Evolutionary conservation across 2,888 invertebrate genomes (phyloP), one percentile per base, ranked within the genome.

Genomic region (Serripes groenlandicus): DNA sequence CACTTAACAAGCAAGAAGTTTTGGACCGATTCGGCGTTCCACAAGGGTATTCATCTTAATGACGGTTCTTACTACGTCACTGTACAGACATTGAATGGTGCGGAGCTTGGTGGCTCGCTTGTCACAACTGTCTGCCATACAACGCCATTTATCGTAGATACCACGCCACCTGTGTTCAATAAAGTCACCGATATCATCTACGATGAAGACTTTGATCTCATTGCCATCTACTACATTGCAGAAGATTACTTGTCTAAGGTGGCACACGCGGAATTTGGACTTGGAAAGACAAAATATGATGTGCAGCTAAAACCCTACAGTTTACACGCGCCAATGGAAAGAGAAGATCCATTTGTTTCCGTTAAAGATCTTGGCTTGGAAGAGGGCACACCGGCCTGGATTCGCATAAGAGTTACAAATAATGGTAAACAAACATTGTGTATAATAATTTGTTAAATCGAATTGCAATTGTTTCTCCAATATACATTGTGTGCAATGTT

Each of bases 1-100:
- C 86, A 88, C 68, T 72, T 91, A 7, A 82, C 82, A 11, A 86
- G 83, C 71, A 81, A 73, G 35, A 86, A 89, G 30, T 89, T 88
- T 66, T 92, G 92, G 92, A 91, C 90, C 34, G 79, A 90, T 77
- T 88, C 82, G n/a, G 90, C 88, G 11, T 87, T 88, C 58, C 85
- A 83, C 32, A 91, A 86, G 42, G 86, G 87, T 9, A 76, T 91
- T 18, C 85, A 87, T 66, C 81, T 91, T 9, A 37, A 83, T 1
- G 91, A 92, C 74, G 92, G 92, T 0, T 60, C 69, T 11, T 92
- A 92, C 72, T 92, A 88, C 69, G 83, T 89, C 32, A 91, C 91
- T 0, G 88, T 91, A 4, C 91, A 83, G 37, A 91, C 91, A 4
- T 35, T 90, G 7, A 90, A 90, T 70, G 87, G 88, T 34, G 84